Evolutionary conservation across 2,888 invertebrate genomes (phyloP).

Genomic region (Sinohyriopsis cumingii): DNA sequence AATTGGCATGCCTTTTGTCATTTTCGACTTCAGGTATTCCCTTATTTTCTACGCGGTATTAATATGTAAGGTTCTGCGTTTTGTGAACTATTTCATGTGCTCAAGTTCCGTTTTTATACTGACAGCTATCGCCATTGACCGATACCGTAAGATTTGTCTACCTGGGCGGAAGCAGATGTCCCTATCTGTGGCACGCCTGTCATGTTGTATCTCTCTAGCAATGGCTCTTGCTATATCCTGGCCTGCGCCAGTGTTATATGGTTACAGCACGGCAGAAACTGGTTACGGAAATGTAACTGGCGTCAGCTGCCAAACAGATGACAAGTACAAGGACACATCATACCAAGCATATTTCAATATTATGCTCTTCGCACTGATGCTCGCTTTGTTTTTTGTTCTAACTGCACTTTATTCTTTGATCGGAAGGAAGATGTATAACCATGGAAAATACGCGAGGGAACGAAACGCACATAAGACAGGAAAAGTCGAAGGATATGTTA

Average conservation of each 20-base stretch:
- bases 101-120: slow-evolving; percentile 31
- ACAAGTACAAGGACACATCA: slow-evolving; percentile 29
- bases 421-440: slow-evolving; percentile 17
- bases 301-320: slow-evolving; percentile 44
- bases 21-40: slow-evolving; percentile 30
- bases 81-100: slow-evolving; percentile 38
- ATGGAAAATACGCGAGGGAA: background rate
- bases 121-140: slow-evolving; percentile 39
- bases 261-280: slow-evolving; percentile 38
- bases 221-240: slow-evolving; percentile 35
- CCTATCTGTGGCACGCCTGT: slow-evolving; percentile 25
- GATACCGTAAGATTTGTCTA: slow-evolving; percentile 53
- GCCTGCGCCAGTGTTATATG: slow-evolving; percentile 50
- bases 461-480: too few relatives aligned
- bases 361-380: slow-evolving; percentile 38
- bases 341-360: slow-evolving; percentile 46
- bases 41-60: slow-evolving; percentile 27
- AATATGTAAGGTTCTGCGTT: slow-evolving; percentile 39
- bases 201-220: slow-evolving; percentile 14
- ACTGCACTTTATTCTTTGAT: slow-evolving; percentile 43
- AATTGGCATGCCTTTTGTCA: slow-evolving; percentile 35
- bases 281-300: slow-evolving; percentile 34
- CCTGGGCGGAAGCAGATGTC: slow-evolving; percentile 48
- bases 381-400: slow-evolving; percentile 29
- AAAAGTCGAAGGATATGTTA: too few relatives aligned